Conservation (phyloP, 2,113 vertebrate genomes). For the Eleginops maclovinus region DNA sequence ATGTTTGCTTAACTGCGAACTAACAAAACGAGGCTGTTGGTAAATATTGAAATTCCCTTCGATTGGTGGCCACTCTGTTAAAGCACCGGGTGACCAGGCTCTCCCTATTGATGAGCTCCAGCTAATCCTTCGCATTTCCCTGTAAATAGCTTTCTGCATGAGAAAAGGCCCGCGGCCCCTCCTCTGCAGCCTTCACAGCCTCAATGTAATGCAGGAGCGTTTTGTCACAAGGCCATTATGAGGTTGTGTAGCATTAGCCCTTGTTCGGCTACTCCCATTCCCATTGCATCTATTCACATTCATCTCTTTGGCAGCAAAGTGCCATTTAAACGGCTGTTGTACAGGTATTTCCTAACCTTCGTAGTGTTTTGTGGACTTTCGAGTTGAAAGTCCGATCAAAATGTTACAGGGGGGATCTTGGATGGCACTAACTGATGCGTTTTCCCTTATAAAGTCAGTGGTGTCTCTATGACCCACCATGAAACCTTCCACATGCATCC, state of each 20-base stretch:
- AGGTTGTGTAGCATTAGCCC: conserved; percentile 53
- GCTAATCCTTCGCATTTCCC: conserved; percentile 87
- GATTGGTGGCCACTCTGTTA: conserved; percentile 77
- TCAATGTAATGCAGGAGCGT: conserved; percentile 48
- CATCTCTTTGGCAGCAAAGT: conserved; percentile 7
- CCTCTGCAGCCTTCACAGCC: conserved; percentile 9
- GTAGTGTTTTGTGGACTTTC: not conserved
- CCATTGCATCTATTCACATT: conserved; percentile 46
- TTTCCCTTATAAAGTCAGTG: not conserved
- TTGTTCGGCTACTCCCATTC: conserved; percentile 60
- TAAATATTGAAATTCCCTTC: conserved; percentile 83
- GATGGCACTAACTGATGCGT: not conserved
- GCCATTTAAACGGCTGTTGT: not conserved
- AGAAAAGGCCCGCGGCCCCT: conserved; percentile 73
- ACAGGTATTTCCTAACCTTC: conserved; percentile 36
- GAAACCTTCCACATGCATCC: conserved; percentile 13
- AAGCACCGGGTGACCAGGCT: conserved; percentile 70
- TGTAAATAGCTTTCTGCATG: conserved; percentile 85
- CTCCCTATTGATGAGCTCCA: conserved; percentile 75
- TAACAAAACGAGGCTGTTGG: conserved; percentile 81
- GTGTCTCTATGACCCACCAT: conserved; percentile 21
- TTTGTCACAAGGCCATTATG: conserved; percentile 60
- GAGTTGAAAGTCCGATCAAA: not conserved
- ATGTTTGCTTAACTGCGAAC: conserved; percentile 80
- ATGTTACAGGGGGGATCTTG: not conserved